These are phyloP conservation scores for Neelides sp. DNA, from an alignment of 1,140 invertebrate genomes.

Conservation along the genomic window DNA sequence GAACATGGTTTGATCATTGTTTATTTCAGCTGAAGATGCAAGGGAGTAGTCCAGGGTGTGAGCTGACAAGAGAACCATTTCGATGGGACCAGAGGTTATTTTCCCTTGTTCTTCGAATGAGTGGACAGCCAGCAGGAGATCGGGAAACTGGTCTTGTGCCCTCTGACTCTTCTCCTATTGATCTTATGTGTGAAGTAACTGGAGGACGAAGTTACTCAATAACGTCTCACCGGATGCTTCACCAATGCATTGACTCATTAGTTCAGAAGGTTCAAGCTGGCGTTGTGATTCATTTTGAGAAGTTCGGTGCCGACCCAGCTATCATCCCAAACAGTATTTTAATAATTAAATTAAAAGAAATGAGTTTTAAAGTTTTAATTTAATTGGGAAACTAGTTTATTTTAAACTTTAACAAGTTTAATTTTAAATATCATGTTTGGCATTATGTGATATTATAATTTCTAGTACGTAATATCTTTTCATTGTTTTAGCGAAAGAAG, in stretches of 20 bases:
- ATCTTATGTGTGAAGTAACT: conserved; percentile 98
- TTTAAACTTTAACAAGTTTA: no score
- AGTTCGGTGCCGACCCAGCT: conserved; percentile 76
- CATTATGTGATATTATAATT: background rate
- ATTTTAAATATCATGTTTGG: background rate
- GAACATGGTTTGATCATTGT: conserved; percentile 8
- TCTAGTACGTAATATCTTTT: background rate
- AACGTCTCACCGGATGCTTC: conserved; percentile 84
- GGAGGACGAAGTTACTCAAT: conserved; percentile 92
- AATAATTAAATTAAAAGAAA: background rate
- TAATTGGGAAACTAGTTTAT: no score
- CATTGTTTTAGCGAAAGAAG: conserved; percentile 6
- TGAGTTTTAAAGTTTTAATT: no score
- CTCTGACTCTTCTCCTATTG: conserved; percentile 82
- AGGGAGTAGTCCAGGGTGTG: conserved; percentile 82
- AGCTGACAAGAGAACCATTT: conserved; percentile 93
- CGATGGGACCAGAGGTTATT: conserved; percentile 98
- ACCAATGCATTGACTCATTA: conserved; percentile 90
- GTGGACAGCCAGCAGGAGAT: conserved; percentile 59
- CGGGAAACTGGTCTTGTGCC: conserved; percentile 62
- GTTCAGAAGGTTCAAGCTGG: conserved; percentile 95
- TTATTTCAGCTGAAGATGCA: conserved; percentile 72
- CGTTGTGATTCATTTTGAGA: conserved; percentile 95
- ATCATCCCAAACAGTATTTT: conserved; percentile 42
- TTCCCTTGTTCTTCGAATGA: conserved; percentile 78